Conservation (phyloP, 2,888 invertebrate species). For the Petrophora chlorosata region DNA sequence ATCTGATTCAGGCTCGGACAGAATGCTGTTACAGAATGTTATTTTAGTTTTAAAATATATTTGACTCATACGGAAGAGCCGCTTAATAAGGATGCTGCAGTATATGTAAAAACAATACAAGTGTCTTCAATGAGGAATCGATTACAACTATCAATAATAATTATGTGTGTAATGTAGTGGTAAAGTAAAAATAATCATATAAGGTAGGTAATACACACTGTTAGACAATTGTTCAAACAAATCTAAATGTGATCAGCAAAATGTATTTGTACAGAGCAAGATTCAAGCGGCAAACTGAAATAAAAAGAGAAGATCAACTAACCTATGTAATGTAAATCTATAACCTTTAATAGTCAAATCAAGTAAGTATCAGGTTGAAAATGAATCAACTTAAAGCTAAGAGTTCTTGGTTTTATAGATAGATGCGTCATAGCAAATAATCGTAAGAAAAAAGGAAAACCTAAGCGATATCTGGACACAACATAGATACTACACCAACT, state of each 20-base stretch:
- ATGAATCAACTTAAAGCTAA: not conserved
- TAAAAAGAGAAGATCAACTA: not conserved
- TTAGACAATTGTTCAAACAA: too few relatives aligned
- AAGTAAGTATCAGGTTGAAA: not conserved
- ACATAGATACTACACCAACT: slow-evolving; percentile 15
- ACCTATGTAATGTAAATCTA: not conserved
- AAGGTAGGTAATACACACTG: too few relatives aligned
- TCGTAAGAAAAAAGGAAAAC: slow-evolving; percentile 56
- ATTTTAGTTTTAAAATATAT: too few relatives aligned
- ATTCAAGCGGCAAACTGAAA: not conserved
- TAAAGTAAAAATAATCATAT: too few relatives aligned
- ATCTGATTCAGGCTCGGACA: too few relatives aligned
- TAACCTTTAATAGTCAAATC: not conserved
- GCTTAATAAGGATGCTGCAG: too few relatives aligned
- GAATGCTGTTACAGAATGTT: too few relatives aligned
- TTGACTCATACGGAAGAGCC: too few relatives aligned
- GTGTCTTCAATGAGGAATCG: too few relatives aligned
- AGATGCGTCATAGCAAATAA: slow-evolving; percentile 67
- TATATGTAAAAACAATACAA: too few relatives aligned
- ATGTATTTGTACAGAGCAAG: not conserved
- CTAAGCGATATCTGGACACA: slow-evolving; percentile 5
- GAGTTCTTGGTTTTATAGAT: slow-evolving; percentile 22
- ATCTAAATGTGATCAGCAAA: not conserved
- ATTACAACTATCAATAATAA: too few relatives aligned
- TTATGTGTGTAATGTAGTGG: too few relatives aligned